Percentiles rank a stretch among this genome's conserved stretches.
Evolutionary conservation across 92 coral and sea anemone genomes (phyloP).

Genomic region (Phenganax subtilis): DNA sequence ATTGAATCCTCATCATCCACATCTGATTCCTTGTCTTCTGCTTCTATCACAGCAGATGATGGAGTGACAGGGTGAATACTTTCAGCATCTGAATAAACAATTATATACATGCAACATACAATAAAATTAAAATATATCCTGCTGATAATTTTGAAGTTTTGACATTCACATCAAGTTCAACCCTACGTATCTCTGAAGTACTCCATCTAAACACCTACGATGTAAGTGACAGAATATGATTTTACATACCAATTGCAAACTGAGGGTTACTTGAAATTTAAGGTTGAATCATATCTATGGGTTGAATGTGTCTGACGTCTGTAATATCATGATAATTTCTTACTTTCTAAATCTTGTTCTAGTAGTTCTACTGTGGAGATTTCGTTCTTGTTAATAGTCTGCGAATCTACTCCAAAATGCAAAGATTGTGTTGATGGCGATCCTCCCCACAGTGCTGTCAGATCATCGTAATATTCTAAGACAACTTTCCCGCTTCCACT

Average conservation of each 20-base stretch:
- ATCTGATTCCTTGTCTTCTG: constrained; percentile 1
- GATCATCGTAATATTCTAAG: constrained; percentile 14
- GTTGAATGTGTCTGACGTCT: no score
- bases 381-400: background rate
- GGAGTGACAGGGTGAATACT: background rate
- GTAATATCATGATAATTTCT: background rate
- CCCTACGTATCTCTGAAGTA: background rate
- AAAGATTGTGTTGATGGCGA: constrained; percentile 33
- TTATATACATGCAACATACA: background rate
- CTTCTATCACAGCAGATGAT: background rate
- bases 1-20: background rate
- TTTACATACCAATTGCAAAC: no score
- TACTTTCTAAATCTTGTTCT: background rate
- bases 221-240: no score
- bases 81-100: background rate
- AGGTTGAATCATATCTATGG: no score
- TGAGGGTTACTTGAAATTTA: no score
- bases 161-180: background rate
- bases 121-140: background rate
- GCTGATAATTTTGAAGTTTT: background rate
- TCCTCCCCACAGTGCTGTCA: constrained; percentile 32
- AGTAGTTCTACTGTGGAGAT: constrained; percentile 18
- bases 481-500: constrained; percentile 34
- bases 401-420: constrained; percentile 29
- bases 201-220: no score